Base-by-base conservation (phyloP, 2,888 invertebrate species). In the Salpingus planirostris region DNA sequence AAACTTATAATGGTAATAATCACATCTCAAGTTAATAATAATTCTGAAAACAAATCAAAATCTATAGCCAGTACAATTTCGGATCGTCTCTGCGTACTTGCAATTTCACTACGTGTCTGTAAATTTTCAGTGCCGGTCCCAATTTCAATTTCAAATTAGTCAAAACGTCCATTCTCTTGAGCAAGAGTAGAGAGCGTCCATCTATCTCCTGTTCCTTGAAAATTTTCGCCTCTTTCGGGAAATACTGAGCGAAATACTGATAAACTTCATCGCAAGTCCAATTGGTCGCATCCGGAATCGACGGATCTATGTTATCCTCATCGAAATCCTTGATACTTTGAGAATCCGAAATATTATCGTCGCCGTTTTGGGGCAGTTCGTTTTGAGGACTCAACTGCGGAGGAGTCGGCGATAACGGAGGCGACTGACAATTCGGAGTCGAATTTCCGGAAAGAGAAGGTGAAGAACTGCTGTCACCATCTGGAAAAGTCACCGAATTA, bases 141-240 rank as follows among this genome's bases (percentile, higher is more conserved):
- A 95, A 68, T 40, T 86, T 84, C 11, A 95, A 67, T 22, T 82
- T 79, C 38, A 95, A 68, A 18, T 85, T 84, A 36, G 74, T 78
- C 2, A 93, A 71, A 13, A 95, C 85, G 57, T 93, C 92, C 21
- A 78, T 74, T 43, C 93, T 72, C 50, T 82, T 80, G 61, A 95
- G 77, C 50, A 95, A 71, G 38, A 91, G 68, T 31, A 95, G 63
- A 1, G 90, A 86, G 52, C 79, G 78, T 0, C 95, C 95, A 68
- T 95, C 95, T 41, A 95, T 90, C 59, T 92, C 88, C 86, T 92
- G 88, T 44, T 86, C 80, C 55, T 75, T 75, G 47, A 95, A 86
- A 15, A 84, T 76, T 33, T 77, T 72, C 1, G 92, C 89, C 55
- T 87, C 84, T 32, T 80, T 76, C 1, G 82, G 80, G 44, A 90